These are phyloP conservation scores for Hydrozoanthus tunicans DNA, from an alignment of 64 coral and sea anemone species.

Conservation along the genomic window DNA sequence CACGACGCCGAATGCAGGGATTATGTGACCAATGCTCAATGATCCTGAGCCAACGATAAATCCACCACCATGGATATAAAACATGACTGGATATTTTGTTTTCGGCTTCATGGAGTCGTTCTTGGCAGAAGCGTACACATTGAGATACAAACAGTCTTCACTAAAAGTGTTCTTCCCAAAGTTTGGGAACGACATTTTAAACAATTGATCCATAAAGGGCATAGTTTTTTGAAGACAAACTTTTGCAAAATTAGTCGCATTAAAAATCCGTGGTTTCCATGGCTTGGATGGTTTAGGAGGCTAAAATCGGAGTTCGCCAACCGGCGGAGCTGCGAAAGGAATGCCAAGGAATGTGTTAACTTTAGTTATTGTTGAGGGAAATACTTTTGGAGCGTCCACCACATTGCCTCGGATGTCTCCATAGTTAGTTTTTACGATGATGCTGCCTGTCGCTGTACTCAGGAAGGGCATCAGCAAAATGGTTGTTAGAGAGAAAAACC, in stretches of 20 bases:
- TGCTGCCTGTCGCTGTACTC: not conserved
- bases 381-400: not conserved
- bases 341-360: slow-evolving; percentile 19
- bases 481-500: too few species aligned
- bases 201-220: not conserved
- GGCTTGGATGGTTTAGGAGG: too few species aligned
- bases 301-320: too few species aligned
- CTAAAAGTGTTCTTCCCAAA: slow-evolving; percentile 14
- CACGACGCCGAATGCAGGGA: slow-evolving; percentile 48
- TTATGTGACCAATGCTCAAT: not conserved
- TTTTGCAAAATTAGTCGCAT: too few species aligned
- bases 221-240: too few species aligned
- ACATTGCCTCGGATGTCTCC: slow-evolving; percentile 22
- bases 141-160: slow-evolving; percentile 57
- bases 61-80: slow-evolving; percentile 47
- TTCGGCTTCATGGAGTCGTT: too few species aligned
- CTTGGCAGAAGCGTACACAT: slow-evolving; percentile 24
- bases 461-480: too few species aligned
- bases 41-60: slow-evolving; percentile 2
- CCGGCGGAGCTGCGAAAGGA: not conserved
- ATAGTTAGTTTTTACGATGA: slow-evolving; percentile 11
- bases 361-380: not conserved
- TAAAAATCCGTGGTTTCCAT: not conserved
- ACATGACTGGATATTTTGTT: too few species aligned
- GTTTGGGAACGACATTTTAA: not conserved